Conservation (phyloP, 2,797 vertebrate species). For the Nyctibius grandis region DNA sequence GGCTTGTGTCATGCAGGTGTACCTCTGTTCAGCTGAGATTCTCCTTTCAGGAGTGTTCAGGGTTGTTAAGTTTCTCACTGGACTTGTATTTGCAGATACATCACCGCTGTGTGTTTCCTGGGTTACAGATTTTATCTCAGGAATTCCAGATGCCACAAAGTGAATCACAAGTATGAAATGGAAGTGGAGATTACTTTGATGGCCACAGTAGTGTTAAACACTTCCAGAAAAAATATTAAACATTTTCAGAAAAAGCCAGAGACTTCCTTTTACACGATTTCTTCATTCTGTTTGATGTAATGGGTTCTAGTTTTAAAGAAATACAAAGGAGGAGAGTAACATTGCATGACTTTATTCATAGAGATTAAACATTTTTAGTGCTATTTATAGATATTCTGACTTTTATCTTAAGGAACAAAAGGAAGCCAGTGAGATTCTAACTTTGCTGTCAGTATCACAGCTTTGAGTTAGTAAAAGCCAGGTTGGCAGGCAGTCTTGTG, state of each 20-base stretch:
- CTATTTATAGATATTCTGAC: neutral
- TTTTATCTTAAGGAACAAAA: neutral
- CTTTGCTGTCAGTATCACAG: neutral
- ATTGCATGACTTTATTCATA: neutral
- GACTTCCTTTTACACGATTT: neutral
- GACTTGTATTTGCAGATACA: neutral
- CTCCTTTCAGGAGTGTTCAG: neutral
- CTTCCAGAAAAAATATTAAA: neutral
- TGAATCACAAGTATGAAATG: neutral
- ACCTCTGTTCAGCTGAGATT: neutral
- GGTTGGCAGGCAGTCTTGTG: neutral
- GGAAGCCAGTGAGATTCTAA: neutral
- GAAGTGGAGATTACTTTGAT: neutral
- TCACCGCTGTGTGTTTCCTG: neutral
- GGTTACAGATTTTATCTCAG: neutral
- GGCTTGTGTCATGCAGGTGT: neutral
- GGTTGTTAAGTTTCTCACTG: neutral
- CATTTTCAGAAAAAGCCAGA: neutral
- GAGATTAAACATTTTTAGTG: neutral
- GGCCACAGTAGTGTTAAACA: neutral
- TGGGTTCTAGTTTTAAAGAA: neutral
- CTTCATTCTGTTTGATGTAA: neutral
- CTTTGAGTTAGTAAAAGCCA: neutral
- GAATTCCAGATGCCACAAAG: neutral
- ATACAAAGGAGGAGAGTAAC: neutral